A percentile compares a stretch with the other conserved stretches of the same genome.
Conservation (phyloP, 2,113 vertebrate species). For the Mesembrinibis cayennensis region DNA sequence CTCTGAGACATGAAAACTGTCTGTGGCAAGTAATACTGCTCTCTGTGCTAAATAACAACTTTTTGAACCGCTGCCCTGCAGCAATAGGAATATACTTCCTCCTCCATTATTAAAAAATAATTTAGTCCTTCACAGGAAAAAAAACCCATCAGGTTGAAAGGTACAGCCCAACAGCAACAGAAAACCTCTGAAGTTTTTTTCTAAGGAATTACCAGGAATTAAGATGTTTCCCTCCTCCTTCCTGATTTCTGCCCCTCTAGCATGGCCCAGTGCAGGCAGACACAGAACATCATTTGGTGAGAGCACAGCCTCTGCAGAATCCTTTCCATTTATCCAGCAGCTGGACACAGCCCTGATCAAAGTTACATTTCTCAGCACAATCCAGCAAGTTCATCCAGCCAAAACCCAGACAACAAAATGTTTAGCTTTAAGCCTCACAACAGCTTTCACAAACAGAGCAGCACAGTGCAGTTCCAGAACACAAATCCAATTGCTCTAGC, state of each 20-base stretch:
- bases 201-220: background rate
- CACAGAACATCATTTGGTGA: background rate
- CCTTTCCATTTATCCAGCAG: slow-evolving; percentile 3
- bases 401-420: background rate
- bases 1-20: background rate
- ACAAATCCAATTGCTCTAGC: background rate
- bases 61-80: background rate
- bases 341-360: slow-evolving; percentile 12
- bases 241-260: background rate
- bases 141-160: background rate
- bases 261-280: background rate
- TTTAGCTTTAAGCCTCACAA: background rate
- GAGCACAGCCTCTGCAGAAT: background rate
- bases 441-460: background rate
- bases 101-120: slow-evolving; percentile 28
- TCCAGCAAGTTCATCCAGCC: background rate
- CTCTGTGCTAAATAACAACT: background rate
- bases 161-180: background rate
- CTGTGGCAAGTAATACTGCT: background rate
- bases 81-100: background rate
- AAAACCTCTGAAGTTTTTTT: background rate
- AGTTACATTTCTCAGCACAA: background rate
- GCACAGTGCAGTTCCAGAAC: background rate
- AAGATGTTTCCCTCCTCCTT: background rate
- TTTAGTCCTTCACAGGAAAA: background rate